phyloP scores from a whole-genome alignment of 1,140 invertebrate species.

The Ganaspis sp. region DNA sequence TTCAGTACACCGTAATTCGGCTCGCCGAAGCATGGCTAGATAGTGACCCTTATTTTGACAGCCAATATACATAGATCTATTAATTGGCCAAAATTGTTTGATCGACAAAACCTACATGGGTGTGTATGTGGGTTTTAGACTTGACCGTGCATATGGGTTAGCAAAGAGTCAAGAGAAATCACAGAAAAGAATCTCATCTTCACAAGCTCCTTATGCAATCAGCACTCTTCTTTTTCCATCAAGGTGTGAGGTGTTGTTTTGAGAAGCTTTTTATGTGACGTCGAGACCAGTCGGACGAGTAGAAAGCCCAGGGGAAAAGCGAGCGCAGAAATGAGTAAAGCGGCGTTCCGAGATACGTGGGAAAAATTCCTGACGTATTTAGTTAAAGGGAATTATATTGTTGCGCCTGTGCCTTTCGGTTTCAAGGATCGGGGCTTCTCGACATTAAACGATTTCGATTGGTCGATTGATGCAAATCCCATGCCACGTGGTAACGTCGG shows the following conservation, averaged over 20 bases:
- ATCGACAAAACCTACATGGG: too few relatives aligned
- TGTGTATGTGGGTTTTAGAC: too few relatives aligned
- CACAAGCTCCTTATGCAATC: too few relatives aligned
- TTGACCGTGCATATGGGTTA: too few relatives aligned
- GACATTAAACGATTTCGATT: constrained; percentile 23
- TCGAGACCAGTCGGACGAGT: background rate
- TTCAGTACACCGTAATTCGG: too few relatives aligned
- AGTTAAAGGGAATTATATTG: background rate
- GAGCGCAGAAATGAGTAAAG: background rate
- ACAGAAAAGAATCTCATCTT: too few relatives aligned
- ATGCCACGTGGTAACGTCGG: constrained; percentile 1
- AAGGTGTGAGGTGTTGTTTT: background rate
- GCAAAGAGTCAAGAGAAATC: too few relatives aligned
- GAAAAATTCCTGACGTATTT: constrained; percentile 8
- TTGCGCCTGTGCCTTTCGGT: background rate
- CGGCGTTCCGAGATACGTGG: background rate
- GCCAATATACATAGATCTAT: too few relatives aligned
- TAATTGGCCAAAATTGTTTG: too few relatives aligned
- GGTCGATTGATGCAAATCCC: constrained; percentile 10
- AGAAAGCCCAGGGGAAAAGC: background rate
- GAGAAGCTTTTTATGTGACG: background rate
- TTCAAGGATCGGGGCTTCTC: background rate
- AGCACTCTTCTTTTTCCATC: background rate
- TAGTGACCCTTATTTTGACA: too few relatives aligned
- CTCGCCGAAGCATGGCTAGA: too few relatives aligned